Percentiles rank a stretch among this genome's conserved stretches.
phyloP scores from a whole-genome alignment of 2,113 vertebrate genomes.

The Phaethornis superciliosus region DNA sequence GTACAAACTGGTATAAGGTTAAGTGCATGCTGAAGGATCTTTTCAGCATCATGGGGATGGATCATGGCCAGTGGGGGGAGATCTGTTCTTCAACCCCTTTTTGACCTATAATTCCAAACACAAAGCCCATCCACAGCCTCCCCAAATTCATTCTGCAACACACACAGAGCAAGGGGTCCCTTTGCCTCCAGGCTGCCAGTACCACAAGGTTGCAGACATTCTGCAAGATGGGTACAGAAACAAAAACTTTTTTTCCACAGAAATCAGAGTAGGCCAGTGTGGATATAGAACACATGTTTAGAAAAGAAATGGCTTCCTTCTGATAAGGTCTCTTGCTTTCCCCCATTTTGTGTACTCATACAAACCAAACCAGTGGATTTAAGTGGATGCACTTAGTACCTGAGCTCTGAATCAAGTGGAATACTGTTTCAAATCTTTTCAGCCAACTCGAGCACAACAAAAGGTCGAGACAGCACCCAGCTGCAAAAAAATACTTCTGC shows the following conservation, averaged over 20 bases:
- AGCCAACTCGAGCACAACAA: slow-evolving; percentile 39
- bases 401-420: slow-evolving; percentile 72
- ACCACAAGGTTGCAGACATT: background rate
- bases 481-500: slow-evolving; percentile 43
- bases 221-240: background rate
- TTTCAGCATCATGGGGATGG: background rate
- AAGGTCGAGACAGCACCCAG: slow-evolving; percentile 41
- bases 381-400: slow-evolving; percentile 64
- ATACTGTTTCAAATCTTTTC: slow-evolving; percentile 39
- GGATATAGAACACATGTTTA: background rate
- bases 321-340: background rate
- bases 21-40: background rate
- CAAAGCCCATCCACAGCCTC: background rate
- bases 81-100: background rate
- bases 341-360: background rate
- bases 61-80: fast-evolving
- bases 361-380: slow-evolving; percentile 41
- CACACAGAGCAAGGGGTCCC: fast-evolving
- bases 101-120: background rate
- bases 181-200: background rate
- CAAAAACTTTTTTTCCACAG: background rate
- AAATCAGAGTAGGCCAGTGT: background rate
- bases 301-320: background rate
- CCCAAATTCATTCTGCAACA: background rate
- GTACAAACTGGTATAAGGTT: background rate